phyloP scores from a whole-genome alignment of 2,888 invertebrate genomes.

The Matsumyia berberina region DNA sequence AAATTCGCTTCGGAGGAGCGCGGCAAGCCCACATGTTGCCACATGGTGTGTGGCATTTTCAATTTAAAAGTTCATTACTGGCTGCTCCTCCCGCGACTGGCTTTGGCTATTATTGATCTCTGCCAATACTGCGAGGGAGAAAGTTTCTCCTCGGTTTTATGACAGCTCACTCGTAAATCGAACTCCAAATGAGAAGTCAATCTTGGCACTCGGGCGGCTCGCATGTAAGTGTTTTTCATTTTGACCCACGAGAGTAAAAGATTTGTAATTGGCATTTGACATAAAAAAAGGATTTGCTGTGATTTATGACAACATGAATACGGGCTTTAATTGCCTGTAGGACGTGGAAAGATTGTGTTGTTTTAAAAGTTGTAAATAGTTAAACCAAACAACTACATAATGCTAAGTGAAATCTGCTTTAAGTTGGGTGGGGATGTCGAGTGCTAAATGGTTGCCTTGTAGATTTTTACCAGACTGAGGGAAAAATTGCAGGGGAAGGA shows the following conservation, averaged over 20 bases:
- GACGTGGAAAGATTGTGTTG: not conserved
- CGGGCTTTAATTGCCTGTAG: not conserved
- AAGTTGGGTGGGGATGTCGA: no score
- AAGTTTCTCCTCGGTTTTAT: constrained; percentile 56
- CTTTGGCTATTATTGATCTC: constrained; percentile 59
- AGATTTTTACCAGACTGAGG: no score
- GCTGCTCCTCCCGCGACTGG: constrained; percentile 18
- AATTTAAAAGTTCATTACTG: constrained; percentile 69
- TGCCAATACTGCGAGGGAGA: constrained; percentile 50
- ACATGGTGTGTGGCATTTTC: constrained; percentile 27
- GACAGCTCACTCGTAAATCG: constrained; percentile 53
- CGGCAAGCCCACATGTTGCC: constrained; percentile 32
- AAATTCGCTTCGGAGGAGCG: constrained; percentile 21
- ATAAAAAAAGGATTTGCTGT: constrained; percentile 54
- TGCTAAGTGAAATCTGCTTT: not conserved
- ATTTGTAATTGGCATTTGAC: constrained; percentile 37
- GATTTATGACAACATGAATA: constrained; percentile 39
- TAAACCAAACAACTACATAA: not conserved
- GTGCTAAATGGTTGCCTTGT: no score
- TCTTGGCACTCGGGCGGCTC: constrained; percentile 18
- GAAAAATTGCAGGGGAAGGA: no score
- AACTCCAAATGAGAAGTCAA: constrained; percentile 44
- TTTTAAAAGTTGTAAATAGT: not conserved
- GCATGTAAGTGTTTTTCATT: constrained; percentile 23
- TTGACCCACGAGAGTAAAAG: constrained; percentile 20